Evolutionary conservation across 2,888 invertebrate genomes (phyloP).

Genomic region (Geophilus truncorum): DNA sequence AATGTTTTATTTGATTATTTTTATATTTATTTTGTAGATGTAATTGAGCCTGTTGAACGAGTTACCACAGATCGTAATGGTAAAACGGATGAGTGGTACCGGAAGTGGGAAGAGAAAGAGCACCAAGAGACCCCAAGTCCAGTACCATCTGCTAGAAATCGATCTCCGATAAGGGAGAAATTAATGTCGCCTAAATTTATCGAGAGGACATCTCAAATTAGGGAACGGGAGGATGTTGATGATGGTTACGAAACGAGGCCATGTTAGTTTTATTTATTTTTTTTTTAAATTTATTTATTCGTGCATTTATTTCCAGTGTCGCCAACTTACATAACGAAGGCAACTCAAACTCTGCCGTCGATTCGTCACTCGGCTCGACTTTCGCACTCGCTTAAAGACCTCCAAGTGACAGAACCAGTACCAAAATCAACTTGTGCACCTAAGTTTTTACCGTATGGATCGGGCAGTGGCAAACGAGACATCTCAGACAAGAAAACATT

Average conservation of each 20-base stretch:
- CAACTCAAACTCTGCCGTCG: background rate
- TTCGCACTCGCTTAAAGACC: background rate
- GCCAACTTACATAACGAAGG: background rate
- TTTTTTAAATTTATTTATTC: background rate
- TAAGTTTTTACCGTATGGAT: background rate
- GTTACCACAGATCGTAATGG: background rate
- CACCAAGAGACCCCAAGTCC: background rate
- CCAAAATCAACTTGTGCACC: background rate
- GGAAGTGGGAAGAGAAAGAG: conserved; percentile 13
- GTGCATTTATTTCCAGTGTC: background rate
- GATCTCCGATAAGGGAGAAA: background rate
- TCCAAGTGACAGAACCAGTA: background rate
- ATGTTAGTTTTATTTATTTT: background rate
- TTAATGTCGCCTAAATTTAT: background rate
- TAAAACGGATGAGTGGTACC: background rate
- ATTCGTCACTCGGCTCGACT: background rate
- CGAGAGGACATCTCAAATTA: background rate
- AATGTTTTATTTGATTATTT: too few species aligned
- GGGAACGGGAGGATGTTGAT: background rate
- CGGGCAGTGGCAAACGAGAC: background rate
- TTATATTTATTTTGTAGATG: background rate
- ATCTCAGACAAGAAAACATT: conserved; percentile 25
- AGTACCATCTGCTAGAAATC: background rate
- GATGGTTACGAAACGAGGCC: background rate
- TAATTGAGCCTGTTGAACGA: background rate